These are phyloP conservation scores for Gallinago jamesoni DNA, from an alignment of 2,113 vertebrate genomes.

Conservation along the genomic window DNA sequence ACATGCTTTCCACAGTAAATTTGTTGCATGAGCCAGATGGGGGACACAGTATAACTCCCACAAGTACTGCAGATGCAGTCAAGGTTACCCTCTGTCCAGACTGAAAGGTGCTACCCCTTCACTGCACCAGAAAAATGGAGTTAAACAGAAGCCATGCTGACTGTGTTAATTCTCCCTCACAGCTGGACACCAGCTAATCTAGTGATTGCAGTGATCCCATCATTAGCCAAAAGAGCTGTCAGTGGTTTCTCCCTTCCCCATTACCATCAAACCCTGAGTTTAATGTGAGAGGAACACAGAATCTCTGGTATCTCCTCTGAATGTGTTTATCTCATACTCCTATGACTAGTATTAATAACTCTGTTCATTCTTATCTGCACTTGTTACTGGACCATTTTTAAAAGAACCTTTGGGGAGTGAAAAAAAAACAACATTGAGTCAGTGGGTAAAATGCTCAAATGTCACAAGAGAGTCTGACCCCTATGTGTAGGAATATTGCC, in stretches of 20 bases:
- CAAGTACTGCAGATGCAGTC: not conserved
- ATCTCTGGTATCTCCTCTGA: not conserved
- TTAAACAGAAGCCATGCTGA: not conserved
- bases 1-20: not conserved
- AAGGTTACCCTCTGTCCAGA: not conserved
- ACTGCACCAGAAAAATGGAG: not conserved
- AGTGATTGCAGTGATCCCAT: not conserved
- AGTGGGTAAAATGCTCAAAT: not conserved
- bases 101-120: not conserved
- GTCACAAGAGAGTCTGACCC: not conserved
- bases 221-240: not conserved
- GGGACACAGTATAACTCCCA: not conserved
- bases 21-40: not conserved
- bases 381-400: not conserved
- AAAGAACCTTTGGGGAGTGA: not conserved
- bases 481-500: not conserved
- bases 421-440: not conserved
- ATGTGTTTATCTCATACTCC: not conserved
- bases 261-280: not conserved
- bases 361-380: not conserved
- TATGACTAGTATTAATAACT: not conserved
- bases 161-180: not conserved
- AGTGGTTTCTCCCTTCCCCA: not conserved
- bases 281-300: not conserved
- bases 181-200: not conserved